Conservation (phyloP, 2,113 vertebrate genomes). For the Muntiacus reevesi region DNA sequence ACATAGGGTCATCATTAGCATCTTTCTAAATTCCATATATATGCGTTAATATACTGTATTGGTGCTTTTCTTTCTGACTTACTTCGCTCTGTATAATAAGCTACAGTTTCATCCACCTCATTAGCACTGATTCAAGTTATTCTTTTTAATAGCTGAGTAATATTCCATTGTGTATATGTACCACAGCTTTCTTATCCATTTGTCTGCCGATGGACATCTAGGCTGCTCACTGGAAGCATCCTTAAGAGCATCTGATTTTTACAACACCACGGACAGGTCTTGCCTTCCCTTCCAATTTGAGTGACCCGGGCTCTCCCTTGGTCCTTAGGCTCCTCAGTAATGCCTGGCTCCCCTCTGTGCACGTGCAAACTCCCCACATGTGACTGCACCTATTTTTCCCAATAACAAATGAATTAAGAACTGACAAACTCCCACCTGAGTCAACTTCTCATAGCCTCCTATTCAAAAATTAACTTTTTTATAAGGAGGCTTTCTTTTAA, state of each 20-base stretch:
- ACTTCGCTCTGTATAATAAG: not conserved
- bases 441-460: slow-evolving; percentile 20
- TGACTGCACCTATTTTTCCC: slow-evolving; percentile 38
- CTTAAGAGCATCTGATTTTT: not conserved
- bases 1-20: not conserved
- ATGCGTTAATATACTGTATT: not conserved
- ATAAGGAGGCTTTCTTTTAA: slow-evolving; percentile 33
- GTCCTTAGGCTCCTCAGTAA: fast-evolving
- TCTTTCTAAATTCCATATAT: not conserved
- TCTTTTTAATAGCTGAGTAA: not conserved
- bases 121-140: not conserved
- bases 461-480: slow-evolving; percentile 35
- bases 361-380: not conserved
- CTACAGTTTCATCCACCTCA: not conserved
- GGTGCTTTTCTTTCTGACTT: not conserved
- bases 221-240: not conserved
- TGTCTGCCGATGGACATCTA: not conserved
- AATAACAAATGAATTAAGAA: slow-evolving; percentile 45
- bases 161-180: not conserved
- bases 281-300: no score
- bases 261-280: fast-evolving
- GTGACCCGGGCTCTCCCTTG: not conserved
- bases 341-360: not conserved
- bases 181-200: not conserved
- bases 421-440: slow-evolving; percentile 51